Evolutionary conservation across 1,140 invertebrate species (phyloP), one percentile per base, ranked within the genome.

Genomic region (Drosophila bocki): DNA sequence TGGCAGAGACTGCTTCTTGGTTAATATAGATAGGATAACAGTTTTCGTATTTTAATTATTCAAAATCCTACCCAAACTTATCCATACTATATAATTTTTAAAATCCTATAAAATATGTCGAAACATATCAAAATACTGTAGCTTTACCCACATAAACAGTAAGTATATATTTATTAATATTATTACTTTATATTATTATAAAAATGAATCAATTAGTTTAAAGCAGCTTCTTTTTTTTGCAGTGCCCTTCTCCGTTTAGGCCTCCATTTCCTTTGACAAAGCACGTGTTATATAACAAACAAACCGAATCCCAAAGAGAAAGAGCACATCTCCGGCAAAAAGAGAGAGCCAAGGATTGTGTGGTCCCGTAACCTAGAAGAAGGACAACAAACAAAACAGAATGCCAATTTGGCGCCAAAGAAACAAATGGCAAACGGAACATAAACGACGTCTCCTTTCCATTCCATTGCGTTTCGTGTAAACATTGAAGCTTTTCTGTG

Each of bases 401-500:
- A 68, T 63, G 63, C 1, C 37, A 78, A 90, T 76, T 84, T 88
- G 85, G 85, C 85, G 85, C 81, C 78, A 88, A 88, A 72, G 57
- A 45, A 72, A 83, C 80, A 69, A 75, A 74, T 45, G 79, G 50
- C 47, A 78, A 48, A 11, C 8, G 74, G 22, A 53, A 78, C 58
- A 61, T 32, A 11, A 3, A 41, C 26, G 56, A 50, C n/a, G 29
- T 75, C 72, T 67, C 60, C 35, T 42, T 81, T 84, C 77, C 85
- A 64, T 75, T 86, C 47, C 69, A 61, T 70, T 85, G 54, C 75
- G 69, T 69, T 65, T 22, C 71, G 53, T 80, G 82, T 88, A 88
- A 88, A 90, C 81, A 88, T 62, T 75, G 59, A 50, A 88, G 85
- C 85, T 88, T 88, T 88, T 88, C 59, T 85, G 78, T 88, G 85